A percentile compares a stretch with the other conserved stretches of the same genome.
These are phyloP conservation scores for Hoplodrina blanda DNA, from an alignment of 2,888 invertebrate genomes.

Conservation along the genomic window DNA sequence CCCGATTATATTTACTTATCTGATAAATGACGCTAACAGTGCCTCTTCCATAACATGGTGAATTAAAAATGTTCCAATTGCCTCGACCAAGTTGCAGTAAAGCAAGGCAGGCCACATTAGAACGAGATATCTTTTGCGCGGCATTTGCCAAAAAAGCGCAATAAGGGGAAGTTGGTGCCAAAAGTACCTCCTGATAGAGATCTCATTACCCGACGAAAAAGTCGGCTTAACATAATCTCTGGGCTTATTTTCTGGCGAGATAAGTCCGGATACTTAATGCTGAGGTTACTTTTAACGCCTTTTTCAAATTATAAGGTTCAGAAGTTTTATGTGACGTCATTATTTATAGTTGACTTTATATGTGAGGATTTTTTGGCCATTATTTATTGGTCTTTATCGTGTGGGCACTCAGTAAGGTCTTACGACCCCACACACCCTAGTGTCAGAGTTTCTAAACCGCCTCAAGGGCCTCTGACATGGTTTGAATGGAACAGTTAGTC, in stretches of 20 bases:
- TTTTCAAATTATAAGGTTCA: conserved; percentile 41
- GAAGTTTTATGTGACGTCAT: conserved; percentile 26
- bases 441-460: no score
- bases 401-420: no score
- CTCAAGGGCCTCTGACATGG: no score
- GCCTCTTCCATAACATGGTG: neutral
- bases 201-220: conserved; percentile 57
- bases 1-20: no score
- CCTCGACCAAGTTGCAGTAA: conserved; percentile 5
- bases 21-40: neutral
- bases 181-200: conserved; percentile 50
- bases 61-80: conserved; percentile 10
- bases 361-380: neutral
- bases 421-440: no score
- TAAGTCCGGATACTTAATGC: conserved; percentile 35
- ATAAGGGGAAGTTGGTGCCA: conserved; percentile 50
- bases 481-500: no score
- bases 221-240: conserved; percentile 53
- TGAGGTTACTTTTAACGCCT: conserved; percentile 41
- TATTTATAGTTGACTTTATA: conserved; percentile 31
- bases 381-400: neutral
- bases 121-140: conserved; percentile 30
- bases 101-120: conserved; percentile 53
- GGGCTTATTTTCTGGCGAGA: conserved; percentile 49
- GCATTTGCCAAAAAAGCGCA: conserved; percentile 59